phyloP scores from a whole-genome alignment of 2,888 invertebrate species.

The Drosophila nigritarsus region DNA sequence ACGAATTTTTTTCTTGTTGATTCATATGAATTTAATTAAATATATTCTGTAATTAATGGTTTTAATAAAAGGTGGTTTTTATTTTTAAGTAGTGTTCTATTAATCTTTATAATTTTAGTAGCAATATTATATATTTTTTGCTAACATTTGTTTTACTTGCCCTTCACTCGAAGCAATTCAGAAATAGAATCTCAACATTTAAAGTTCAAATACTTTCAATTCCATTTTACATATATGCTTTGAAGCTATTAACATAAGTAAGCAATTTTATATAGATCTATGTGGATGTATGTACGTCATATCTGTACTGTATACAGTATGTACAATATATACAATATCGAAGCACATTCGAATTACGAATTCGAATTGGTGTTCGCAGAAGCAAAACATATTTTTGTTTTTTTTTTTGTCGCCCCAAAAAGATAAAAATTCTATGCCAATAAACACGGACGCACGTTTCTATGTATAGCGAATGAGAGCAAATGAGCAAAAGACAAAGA shows the following conservation, averaged over 20 bases:
- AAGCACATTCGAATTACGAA: constrained; percentile 8
- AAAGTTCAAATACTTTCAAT: constrained; percentile 9
- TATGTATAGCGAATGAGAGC: constrained; percentile 10
- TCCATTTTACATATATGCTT: not conserved
- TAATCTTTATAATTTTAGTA: not conserved
- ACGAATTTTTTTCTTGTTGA: not conserved
- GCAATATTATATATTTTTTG: not conserved
- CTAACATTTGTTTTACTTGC: not conserved
- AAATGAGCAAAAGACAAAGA: not conserved
- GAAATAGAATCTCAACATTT: constrained; percentile 1
- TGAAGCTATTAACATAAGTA: not conserved
- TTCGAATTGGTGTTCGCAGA: constrained; percentile 11
- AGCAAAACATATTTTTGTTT: constrained; percentile 15
- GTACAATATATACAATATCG: constrained; percentile 1
- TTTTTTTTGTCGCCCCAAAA: constrained; percentile 15
- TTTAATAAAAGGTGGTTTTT: not conserved
- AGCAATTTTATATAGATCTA: not conserved
- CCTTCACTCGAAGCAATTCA: not conserved
- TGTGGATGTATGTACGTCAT: not conserved
- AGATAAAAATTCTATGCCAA: constrained; percentile 38
- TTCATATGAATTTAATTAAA: not conserved
- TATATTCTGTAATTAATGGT: not conserved
- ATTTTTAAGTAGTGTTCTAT: not conserved
- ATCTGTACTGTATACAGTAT: not conserved
- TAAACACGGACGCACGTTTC: constrained; percentile 44